Evolutionary conservation across 2,888 invertebrate genomes (phyloP).

Genomic region (Harpalus rufipes): DNA sequence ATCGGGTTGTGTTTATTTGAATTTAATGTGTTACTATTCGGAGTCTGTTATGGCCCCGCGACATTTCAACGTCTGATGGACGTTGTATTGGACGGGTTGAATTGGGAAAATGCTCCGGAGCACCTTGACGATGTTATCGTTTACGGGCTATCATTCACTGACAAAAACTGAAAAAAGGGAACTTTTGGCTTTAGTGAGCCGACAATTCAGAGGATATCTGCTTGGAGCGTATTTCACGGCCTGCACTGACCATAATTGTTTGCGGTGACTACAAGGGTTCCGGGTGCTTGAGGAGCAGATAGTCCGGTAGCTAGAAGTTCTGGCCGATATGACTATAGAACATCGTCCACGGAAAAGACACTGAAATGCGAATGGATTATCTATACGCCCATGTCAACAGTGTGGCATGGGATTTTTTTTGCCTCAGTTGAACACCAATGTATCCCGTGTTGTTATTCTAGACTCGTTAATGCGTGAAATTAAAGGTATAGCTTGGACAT

Average conservation of each 20-base stretch:
- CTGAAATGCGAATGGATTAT: neutral
- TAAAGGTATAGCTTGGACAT: too few relatives aligned
- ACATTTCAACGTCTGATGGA: too few relatives aligned
- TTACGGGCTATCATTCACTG: too few relatives aligned
- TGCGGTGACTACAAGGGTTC: conserved; percentile 33
- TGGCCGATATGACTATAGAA: conserved; percentile 28
- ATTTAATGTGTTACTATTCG: too few relatives aligned
- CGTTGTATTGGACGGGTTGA: too few relatives aligned
- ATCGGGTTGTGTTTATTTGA: too few relatives aligned
- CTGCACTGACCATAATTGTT: conserved; percentile 39
- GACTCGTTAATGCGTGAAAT: too few relatives aligned
- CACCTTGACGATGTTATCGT: too few relatives aligned
- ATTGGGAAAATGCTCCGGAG: too few relatives aligned
- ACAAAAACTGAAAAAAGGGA: neutral
- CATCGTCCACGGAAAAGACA: conserved; percentile 20
- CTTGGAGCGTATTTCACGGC: neutral
- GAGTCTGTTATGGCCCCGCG: too few relatives aligned
- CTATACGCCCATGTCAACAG: conserved; percentile 24
- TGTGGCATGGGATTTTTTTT: neutral
- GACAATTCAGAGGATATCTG: conserved; percentile 45
- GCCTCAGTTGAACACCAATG: neutral
- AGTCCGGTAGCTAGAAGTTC: conserved; percentile 51
- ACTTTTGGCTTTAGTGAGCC: conserved; percentile 43
- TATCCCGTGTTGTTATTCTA: neutral
- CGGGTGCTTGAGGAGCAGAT: conserved; percentile 50